Conservation (phyloP, 1,140 invertebrate genomes). For the Temnothorax nylanderi region DNA sequence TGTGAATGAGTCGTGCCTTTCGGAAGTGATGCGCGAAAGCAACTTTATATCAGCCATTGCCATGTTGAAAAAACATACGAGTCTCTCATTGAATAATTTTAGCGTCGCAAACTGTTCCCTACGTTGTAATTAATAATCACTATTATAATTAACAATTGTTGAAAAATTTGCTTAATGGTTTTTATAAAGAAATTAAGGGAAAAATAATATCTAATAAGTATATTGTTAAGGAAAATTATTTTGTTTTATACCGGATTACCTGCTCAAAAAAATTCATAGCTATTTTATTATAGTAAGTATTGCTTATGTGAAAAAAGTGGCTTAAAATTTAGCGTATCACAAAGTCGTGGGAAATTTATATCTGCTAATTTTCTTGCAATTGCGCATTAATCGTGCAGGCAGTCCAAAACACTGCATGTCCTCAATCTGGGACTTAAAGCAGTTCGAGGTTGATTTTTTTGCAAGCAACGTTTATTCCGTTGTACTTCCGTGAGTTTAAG, state of each 20-base stretch:
- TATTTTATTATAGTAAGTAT: neutral
- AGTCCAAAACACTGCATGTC: too few relatives aligned
- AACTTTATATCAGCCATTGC: neutral
- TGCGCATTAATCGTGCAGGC: neutral
- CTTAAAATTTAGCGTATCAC: neutral
- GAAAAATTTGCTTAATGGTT: neutral
- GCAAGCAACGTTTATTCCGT: neutral
- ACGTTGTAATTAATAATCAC: neutral
- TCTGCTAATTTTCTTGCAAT: neutral
- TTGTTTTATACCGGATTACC: neutral
- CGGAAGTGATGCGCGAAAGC: neutral
- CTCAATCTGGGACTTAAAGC: neutral
- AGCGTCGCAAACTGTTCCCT: neutral
- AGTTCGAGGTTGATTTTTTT: conserved; percentile 15
- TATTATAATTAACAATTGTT: neutral
- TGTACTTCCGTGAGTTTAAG: conserved; percentile 43
- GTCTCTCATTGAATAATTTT: neutral
- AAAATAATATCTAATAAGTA: neutral
- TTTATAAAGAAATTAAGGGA: neutral
- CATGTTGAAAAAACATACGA: neutral
- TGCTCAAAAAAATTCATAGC: neutral
- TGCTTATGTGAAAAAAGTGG: too few relatives aligned
- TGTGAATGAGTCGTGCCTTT: conserved; percentile 50
- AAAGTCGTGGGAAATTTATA: neutral
- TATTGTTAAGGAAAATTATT: neutral